These are phyloP conservation scores for Phenganax stokvisi DNA, from an alignment of 92 coral and sea anemone species.

Conservation along the genomic window DNA sequence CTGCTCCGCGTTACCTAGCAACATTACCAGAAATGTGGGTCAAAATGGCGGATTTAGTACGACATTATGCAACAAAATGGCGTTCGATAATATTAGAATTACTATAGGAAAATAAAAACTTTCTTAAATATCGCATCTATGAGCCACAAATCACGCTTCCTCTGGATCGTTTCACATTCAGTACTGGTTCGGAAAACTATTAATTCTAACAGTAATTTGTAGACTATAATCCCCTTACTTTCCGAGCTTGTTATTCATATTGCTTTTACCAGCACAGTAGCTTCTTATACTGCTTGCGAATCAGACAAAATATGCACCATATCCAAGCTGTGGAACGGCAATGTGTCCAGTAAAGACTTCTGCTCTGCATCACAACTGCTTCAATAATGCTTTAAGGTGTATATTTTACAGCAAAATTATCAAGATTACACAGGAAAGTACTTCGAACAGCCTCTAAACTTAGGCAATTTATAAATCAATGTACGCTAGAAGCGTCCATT, in stretches of 20 bases:
- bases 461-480: no score
- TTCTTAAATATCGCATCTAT: neutral
- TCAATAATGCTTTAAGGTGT: no score
- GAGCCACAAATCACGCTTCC: neutral
- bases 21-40: constrained; percentile 1
- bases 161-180: neutral
- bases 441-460: no score
- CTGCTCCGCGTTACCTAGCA: no score
- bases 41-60: neutral
- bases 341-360: neutral
- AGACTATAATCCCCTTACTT: neutral
- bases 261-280: neutral
- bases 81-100: neutral
- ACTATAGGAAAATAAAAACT: neutral
- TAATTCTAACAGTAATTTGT: neutral
- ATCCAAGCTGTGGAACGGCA: neutral
- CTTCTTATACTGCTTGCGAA: neutral
- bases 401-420: neutral
- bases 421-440: neutral
- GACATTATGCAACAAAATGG: neutral
- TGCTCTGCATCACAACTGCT: no score
- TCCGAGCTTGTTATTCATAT: neutral
- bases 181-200: neutral
- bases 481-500: no score
- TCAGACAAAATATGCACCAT: neutral